phyloP scores from a whole-genome alignment of 2,797 vertebrate genomes.

The Anguilla obscura region DNA sequence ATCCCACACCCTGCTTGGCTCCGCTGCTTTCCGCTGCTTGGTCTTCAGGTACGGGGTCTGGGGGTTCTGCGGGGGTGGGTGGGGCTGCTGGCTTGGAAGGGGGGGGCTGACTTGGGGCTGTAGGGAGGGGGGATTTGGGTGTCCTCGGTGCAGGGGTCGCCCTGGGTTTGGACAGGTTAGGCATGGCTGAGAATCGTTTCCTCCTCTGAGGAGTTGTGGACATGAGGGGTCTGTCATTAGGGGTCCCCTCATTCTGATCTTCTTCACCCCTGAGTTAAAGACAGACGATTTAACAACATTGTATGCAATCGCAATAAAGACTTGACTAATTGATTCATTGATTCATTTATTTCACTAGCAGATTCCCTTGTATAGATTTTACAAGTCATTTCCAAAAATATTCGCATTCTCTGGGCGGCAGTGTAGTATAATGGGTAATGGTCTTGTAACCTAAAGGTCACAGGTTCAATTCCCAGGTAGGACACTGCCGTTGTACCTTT shows the following conservation, averaged over 20 bases:
- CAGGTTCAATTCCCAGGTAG: too few species aligned
- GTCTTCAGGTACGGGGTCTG: constrained; percentile 50
- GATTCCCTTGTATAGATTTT: background rate
- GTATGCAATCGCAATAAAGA: background rate
- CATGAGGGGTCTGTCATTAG: constrained; percentile 58
- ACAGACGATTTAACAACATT: background rate
- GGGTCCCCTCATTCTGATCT: constrained; percentile 49
- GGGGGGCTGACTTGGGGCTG: constrained; percentile 55
- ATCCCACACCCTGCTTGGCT: constrained; percentile 54
- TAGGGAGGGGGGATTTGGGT: constrained; percentile 56
- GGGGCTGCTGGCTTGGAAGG: constrained; percentile 48
- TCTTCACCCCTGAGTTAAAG: constrained; percentile 63
- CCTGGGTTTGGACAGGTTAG: constrained; percentile 78
- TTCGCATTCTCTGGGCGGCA: too few species aligned
- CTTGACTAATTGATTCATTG: background rate
- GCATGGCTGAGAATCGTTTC: constrained; percentile 80
- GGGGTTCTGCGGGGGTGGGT: constrained; percentile 40
- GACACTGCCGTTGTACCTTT: too few species aligned
- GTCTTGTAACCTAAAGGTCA: too few species aligned
- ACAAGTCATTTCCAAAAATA: background rate
- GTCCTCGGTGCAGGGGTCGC: constrained; percentile 60
- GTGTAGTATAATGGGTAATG: too few species aligned
- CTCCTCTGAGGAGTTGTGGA: constrained; percentile 77
- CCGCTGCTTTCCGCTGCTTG: constrained; percentile 39
- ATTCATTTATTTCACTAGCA: background rate